Conservation (phyloP, 2,797 vertebrate species). For the Neostethus bicornis region DNA sequence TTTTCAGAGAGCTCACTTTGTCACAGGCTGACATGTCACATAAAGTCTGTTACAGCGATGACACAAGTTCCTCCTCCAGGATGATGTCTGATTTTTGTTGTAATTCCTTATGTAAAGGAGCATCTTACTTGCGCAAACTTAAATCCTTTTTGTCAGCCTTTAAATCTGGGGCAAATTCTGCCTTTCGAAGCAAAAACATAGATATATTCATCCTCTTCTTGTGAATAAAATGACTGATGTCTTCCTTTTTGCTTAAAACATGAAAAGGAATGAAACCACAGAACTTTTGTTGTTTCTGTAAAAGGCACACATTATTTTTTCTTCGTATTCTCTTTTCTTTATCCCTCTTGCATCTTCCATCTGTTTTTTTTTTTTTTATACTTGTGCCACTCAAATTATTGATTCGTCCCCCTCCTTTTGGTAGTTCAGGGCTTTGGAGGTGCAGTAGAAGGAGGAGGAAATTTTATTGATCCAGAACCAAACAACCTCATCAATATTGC, state of each 20-base stretch:
- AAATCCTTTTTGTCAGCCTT: slow-evolving; percentile 34
- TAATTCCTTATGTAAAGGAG: slow-evolving; percentile 33
- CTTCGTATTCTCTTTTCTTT: slow-evolving; percentile 40
- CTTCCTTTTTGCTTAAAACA: slow-evolving; percentile 28
- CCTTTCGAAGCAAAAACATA: slow-evolving; percentile 42
- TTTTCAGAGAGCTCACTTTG: slow-evolving; percentile 56
- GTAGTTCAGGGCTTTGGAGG: slow-evolving; percentile 40
- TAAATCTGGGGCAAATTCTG: slow-evolving; percentile 57
- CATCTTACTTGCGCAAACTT: slow-evolving; percentile 36
- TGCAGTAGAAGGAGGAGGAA: slow-evolving; percentile 48
- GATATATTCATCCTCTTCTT: slow-evolving; percentile 32
- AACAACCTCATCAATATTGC: slow-evolving; percentile 75
- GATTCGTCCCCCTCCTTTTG: slow-evolving; percentile 30
- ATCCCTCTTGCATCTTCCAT: slow-evolving; percentile 21
- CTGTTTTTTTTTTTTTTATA: slow-evolving; percentile 41
- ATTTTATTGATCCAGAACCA: slow-evolving; percentile 67
- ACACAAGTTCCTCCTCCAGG: slow-evolving; percentile 43
- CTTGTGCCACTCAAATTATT: slow-evolving; percentile 54
- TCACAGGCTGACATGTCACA: slow-evolving; percentile 42
- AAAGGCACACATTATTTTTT: slow-evolving; percentile 37
- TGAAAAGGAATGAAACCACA: slow-evolving; percentile 36
- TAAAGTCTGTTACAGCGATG: slow-evolving; percentile 25
- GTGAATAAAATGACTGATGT: slow-evolving; percentile 24
- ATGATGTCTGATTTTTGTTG: slow-evolving; percentile 41
- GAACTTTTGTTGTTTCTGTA: slow-evolving; percentile 32